Base-by-base conservation (phyloP, 2,113 vertebrate species). In the Tautogolabrus adspersus region DNA sequence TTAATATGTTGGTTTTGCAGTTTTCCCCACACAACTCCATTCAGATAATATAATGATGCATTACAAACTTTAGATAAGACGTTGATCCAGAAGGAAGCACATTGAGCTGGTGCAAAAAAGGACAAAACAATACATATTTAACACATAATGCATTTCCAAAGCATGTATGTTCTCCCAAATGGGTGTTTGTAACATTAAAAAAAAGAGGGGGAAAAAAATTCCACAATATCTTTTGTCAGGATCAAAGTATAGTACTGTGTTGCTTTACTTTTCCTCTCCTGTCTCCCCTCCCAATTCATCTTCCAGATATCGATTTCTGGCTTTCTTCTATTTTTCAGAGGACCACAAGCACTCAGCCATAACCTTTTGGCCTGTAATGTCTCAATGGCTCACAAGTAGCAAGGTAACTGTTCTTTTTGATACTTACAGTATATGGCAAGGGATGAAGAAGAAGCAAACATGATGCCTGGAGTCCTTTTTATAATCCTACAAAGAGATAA, bases 291-390 rank as follows among this genome's bases (percentile, higher is more conserved):
- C 60, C 56, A 59, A 57, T 86, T 74, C 59, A 69, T 81, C 69
- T 79, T 75, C 30, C 58, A 77, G 16, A 11, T 76, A 86, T 87
- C 13, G 74, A 85, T 83, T 84, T 76, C 49, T 54, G 37, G n/a
- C 69, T 70, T 66, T 44, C 66, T 46, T 70, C 73, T 37, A 72
- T 87, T 76, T 83, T 82, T 69, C 61, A 76, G 81, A 61, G 51
- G 60, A 69, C 79, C 52, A 61, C 62, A 74, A 62, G 61, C 72
- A 67, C 58, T 77, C 72, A 84, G 72, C 83, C 23, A 10, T 71
- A 85, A 85, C 70, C 79, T 79, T 72, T 77, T 60, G 67, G 58
- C 62, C 79, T 76, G 37, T 64, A 75, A 85, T 65, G 79, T 86
- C 66, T 86, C 75, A 34, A 68, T 75, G 55, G 26, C 42, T 81